phyloP scores from a whole-genome alignment of 1,140 invertebrate species.

The Heterodera schachtii region DNA sequence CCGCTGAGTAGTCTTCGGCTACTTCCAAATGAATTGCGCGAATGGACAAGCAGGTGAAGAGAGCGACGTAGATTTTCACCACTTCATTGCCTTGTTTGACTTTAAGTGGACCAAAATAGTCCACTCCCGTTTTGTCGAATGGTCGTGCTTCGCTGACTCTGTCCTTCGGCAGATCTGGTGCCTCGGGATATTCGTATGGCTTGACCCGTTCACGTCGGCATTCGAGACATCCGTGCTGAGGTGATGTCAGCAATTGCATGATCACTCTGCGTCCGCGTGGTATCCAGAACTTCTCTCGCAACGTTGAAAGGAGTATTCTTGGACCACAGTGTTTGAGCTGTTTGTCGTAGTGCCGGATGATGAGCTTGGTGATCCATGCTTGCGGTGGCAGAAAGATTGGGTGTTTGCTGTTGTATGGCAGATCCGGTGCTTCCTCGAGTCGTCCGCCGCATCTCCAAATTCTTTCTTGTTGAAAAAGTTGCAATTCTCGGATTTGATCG shows the following conservation, averaged over 20 bases:
- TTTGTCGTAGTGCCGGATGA: background rate
- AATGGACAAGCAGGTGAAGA: slow-evolving; percentile 24
- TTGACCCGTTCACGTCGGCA: background rate
- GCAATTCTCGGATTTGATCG: background rate
- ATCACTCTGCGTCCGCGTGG: background rate
- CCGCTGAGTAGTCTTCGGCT: no score
- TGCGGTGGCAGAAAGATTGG: background rate
- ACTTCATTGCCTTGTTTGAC: background rate
- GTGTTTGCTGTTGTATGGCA: background rate
- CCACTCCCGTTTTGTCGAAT: no score
- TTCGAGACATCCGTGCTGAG: background rate
- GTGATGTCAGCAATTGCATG: background rate
- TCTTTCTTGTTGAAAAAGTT: background rate
- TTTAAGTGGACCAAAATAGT: background rate
- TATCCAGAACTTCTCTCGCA: background rate
- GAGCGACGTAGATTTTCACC: background rate
- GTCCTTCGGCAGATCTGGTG: background rate
- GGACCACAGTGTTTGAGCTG: background rate
- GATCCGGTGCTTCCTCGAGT: background rate
- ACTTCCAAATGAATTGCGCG: slow-evolving; percentile 9
- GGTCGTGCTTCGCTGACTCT: background rate
- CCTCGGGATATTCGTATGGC: background rate
- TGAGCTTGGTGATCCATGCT: background rate
- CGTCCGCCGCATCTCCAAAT: background rate
- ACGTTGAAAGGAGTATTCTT: background rate